A percentile compares a stretch with the other conserved stretches of the same genome.
These are phyloP conservation scores for Cololabis saira DNA, from an alignment of 2,113 vertebrate genomes.

Conservation along the genomic window DNA sequence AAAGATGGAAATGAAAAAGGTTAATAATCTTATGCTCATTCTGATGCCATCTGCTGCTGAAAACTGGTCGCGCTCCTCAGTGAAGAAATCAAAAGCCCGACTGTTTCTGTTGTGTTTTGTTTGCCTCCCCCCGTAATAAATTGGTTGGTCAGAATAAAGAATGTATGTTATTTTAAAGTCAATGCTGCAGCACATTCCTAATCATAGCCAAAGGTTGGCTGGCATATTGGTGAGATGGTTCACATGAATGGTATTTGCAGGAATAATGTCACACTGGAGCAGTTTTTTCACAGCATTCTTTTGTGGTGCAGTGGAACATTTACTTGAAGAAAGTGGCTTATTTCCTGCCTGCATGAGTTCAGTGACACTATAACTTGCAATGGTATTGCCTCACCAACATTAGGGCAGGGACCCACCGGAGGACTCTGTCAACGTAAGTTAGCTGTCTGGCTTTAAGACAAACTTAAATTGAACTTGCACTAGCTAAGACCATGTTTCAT, in stretches of 20 bases:
- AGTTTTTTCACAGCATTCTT: constrained; percentile 36
- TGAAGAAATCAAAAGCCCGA: no score
- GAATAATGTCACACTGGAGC: constrained; percentile 37
- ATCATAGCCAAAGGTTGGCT: constrained; percentile 10
- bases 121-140: background rate
- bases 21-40: background rate
- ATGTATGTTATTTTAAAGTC: constrained; percentile 19
- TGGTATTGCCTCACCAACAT: constrained; percentile 30
- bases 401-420: constrained; percentile 21
- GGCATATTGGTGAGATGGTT: constrained; percentile 14
- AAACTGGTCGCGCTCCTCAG: background rate
- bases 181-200: constrained; percentile 28
- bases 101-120: background rate
- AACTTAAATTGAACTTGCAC: background rate
- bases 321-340: constrained; percentile 44
- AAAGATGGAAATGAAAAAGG: background rate
- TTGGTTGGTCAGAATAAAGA: constrained; percentile 3
- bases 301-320: constrained; percentile 29
- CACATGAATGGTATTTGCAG: constrained; percentile 14
- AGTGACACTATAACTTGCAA: constrained; percentile 27
- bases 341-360: constrained; percentile 46
- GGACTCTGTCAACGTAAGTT: constrained; percentile 39
- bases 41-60: background rate
- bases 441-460: constrained; percentile 7
- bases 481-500: background rate